phyloP scores from a whole-genome alignment of 2,888 invertebrate genomes.

The Habrosyne pyritoides region DNA sequence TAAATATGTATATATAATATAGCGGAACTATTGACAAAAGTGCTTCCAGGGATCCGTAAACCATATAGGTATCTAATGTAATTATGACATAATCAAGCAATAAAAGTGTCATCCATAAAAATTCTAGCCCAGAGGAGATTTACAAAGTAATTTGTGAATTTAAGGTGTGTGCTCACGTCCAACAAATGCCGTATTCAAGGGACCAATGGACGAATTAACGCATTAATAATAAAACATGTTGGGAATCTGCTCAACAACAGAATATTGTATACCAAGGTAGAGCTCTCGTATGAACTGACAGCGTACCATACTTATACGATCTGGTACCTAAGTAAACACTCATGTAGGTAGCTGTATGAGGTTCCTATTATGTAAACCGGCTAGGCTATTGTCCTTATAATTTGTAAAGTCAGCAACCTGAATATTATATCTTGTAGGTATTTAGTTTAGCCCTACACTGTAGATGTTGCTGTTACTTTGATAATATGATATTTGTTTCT shows the following conservation, averaged over 20 bases:
- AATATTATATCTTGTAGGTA: neutral
- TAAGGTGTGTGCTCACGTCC: neutral
- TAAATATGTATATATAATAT: no score
- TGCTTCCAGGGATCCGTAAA: no score
- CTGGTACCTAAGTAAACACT: neutral
- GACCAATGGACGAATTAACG: slow-evolving; percentile 4
- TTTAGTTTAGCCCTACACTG: neutral
- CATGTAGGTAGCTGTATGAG: neutral
- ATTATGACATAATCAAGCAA: slow-evolving; percentile 26
- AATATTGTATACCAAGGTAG: neutral
- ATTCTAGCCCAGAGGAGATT: neutral
- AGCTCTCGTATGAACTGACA: neutral
- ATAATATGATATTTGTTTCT: slow-evolving; percentile 4
- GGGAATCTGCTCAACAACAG: neutral
- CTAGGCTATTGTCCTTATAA: neutral
- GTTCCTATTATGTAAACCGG: neutral
- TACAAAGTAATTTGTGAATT: neutral
- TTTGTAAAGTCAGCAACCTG: slow-evolving; percentile 9
- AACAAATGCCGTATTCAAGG: neutral
- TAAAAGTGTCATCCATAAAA: neutral
- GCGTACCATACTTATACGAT: neutral
- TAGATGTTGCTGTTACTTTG: neutral
- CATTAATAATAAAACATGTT: slow-evolving; percentile 4
- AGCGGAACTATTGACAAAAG: no score
- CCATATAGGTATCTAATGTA: slow-evolving; percentile 18